phyloP scores from a whole-genome alignment of 1,140 invertebrate genomes.

The Drosophila aff. region DNA sequence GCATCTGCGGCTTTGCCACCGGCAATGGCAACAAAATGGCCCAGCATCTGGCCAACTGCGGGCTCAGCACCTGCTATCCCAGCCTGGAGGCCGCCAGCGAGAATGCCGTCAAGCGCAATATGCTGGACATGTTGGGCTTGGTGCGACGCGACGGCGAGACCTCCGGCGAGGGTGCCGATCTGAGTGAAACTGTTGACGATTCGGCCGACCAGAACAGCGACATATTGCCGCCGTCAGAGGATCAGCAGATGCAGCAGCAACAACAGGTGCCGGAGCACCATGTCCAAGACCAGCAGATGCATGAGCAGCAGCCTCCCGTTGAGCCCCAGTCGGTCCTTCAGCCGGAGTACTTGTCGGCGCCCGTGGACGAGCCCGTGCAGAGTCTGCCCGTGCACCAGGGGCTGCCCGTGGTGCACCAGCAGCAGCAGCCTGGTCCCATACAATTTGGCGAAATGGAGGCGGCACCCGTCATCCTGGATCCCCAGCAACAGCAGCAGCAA shows the following conservation, averaged over 20 bases:
- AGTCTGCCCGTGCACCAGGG: constrained; percentile 40
- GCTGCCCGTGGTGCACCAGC: constrained; percentile 10
- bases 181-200: constrained; percentile 50
- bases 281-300: constrained; percentile 39
- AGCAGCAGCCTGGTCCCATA: constrained; percentile 66
- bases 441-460: constrained; percentile 82
- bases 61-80: constrained; percentile 88
- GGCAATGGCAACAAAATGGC: constrained; percentile 89
- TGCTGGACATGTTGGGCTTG: constrained; percentile 87
- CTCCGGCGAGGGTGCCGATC: constrained; percentile 64
- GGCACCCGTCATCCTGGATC: constrained; percentile 66
- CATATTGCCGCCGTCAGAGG: constrained; percentile 17
- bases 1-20: constrained; percentile 90
- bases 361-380: constrained; percentile 45
- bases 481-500: constrained; percentile 50
- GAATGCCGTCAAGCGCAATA: constrained; percentile 86
- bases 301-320: constrained; percentile 16
- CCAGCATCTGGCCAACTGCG: constrained; percentile 88
- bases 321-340: constrained; percentile 41
- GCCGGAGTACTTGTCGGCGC: constrained; percentile 43
- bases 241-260: constrained; percentile 42
- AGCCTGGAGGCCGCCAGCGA: constrained; percentile 87
- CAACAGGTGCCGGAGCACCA: constrained; percentile 28
- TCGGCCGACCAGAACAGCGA: constrained; percentile 36
- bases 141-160: constrained; percentile 84